Percentiles rank a stretch among this genome's conserved stretches.
phyloP scores from a whole-genome alignment of 2,797 vertebrate genomes.

The Clarias fuscus region DNA sequence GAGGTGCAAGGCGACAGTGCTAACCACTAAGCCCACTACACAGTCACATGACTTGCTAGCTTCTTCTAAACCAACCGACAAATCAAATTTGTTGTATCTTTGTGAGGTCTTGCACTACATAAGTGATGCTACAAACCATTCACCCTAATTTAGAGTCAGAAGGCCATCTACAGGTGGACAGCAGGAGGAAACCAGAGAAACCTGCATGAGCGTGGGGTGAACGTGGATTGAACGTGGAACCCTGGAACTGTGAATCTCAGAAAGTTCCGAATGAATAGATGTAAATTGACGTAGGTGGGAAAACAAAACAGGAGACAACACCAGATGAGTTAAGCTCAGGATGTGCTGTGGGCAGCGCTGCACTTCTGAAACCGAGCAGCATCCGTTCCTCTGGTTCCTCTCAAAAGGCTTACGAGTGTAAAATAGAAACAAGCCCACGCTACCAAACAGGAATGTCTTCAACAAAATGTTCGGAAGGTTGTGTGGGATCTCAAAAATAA shows the following conservation, averaged over 20 bases:
- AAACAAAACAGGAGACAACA: neutral
- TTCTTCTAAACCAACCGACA: neutral
- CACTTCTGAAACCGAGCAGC: neutral
- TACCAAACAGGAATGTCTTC: neutral
- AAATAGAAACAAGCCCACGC: slow-evolving; percentile 9
- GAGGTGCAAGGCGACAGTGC: no score
- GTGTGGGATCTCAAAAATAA: slow-evolving; percentile 7
- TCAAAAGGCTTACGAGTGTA: neutral
- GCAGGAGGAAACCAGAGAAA: neutral
- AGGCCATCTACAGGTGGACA: neutral
- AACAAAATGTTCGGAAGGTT: neutral
- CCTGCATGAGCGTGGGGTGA: neutral
- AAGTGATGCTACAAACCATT: no score
- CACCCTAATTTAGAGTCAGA: neutral
- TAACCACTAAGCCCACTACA: no score
- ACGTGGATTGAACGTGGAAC: no score
- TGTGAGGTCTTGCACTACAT: neutral
- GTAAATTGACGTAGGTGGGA: neutral
- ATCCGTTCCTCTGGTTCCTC: neutral
- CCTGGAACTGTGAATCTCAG: neutral
- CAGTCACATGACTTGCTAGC: neutral
- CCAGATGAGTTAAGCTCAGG: neutral
- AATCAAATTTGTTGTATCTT: neutral
- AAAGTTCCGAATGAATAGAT: neutral
- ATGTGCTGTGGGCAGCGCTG: slow-evolving; percentile 2